A percentile compares a stretch with the other conserved stretches of the same genome.
Evolutionary conservation across 2,888 invertebrate genomes (phyloP).

Genomic region (Ochropleura leucogaster): DNA sequence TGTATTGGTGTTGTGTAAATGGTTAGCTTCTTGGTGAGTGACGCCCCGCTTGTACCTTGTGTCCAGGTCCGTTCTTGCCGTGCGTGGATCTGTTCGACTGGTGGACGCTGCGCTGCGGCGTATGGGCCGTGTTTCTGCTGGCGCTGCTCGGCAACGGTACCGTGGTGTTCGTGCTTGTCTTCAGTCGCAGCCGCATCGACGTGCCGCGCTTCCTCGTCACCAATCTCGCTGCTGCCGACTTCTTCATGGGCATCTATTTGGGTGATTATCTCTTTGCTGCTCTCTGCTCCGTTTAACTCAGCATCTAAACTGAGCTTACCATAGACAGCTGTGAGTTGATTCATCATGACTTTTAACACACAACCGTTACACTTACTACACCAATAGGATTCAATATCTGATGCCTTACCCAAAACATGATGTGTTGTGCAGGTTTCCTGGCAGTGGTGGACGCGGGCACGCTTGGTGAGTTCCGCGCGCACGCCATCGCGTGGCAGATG

Average conservation of each 20-base stretch:
- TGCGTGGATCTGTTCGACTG: slow-evolving; percentile 99
- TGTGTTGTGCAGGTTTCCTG: slow-evolving; percentile 92
- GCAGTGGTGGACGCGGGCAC: slow-evolving; percentile 99
- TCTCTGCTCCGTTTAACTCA: not conserved
- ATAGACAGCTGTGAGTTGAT: not conserved
- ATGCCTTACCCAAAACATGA: not conserved
- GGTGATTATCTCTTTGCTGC: slow-evolving; percentile 85
- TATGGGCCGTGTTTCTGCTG: slow-evolving; percentile 98
- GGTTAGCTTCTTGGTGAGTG: not conserved
- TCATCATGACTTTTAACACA: not conserved
- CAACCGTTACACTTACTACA: not conserved
- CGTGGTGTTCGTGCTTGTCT: slow-evolving; percentile 97
- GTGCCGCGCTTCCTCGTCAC: slow-evolving; percentile 99
- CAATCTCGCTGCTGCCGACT: slow-evolving; percentile 98
- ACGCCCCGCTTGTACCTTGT: too few relatives aligned
- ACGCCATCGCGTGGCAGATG: slow-evolving; percentile 99
- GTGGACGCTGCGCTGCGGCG: slow-evolving; percentile 99
- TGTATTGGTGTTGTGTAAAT: too few relatives aligned
- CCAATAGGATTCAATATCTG: not conserved
- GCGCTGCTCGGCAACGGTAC: slow-evolving; percentile 99
- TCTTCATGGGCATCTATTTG: slow-evolving; percentile 98
- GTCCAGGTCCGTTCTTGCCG: slow-evolving; percentile 97
- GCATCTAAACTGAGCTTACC: not conserved
- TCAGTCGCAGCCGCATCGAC: slow-evolving; percentile 98
- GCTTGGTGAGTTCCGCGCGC: slow-evolving; percentile 98